Evolutionary conservation across 2,113 vertebrate genomes (phyloP).

Genomic region (Calidris pugnax): DNA sequence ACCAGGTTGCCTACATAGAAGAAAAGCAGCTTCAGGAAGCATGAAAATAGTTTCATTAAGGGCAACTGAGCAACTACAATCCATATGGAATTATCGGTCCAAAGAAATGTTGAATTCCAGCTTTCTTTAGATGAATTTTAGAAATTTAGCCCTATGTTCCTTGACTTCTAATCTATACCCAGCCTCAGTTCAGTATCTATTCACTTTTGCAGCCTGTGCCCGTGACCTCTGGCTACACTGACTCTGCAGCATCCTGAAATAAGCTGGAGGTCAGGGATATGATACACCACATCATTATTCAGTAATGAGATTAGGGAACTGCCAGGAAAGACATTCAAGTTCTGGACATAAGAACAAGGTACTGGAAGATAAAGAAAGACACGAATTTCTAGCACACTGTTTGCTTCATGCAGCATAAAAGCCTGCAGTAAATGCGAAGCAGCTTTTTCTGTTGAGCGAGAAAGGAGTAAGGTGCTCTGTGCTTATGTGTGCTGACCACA

Average conservation of each 20-base stretch:
- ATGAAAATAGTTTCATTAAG: neutral
- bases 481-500: rapidly evolving
- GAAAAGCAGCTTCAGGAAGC: neutral
- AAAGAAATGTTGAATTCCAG: neutral
- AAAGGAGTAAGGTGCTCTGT: neutral
- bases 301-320: neutral
- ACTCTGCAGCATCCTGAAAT: neutral
- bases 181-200: neutral
- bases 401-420: neutral
- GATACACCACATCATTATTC: neutral
- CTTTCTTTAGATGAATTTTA: neutral
- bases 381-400: neutral
- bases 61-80: neutral
- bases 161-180: neutral
- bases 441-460: neutral
- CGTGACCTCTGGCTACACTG: neutral
- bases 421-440: neutral
- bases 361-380: neutral
- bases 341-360: neutral
- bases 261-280: neutral
- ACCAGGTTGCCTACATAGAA: neutral
- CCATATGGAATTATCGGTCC: neutral
- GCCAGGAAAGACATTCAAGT: neutral
- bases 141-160: neutral
- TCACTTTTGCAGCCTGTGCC: neutral